Percentiles rank a stretch among this genome's conserved stretches.
Conservation (phyloP, 2,888 invertebrate genomes). For the Girardia tigrina region DNA sequence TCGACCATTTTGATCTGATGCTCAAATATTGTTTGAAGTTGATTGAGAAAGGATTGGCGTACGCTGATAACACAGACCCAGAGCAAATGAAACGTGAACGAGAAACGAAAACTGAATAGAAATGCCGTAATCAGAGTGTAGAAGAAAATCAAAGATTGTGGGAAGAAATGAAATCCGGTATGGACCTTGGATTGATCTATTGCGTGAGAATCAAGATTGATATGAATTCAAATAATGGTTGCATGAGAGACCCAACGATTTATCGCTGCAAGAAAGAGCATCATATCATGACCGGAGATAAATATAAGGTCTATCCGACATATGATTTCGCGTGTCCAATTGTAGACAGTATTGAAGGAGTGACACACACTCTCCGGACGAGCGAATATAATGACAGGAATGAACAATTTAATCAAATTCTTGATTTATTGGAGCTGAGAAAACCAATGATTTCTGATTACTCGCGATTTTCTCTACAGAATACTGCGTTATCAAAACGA, state of each 20-base stretch:
- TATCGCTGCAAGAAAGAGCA: conserved; percentile 88
- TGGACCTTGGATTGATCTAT: conserved; percentile 65
- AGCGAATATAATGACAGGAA: conserved; percentile 93
- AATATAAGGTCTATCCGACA: conserved; percentile 95
- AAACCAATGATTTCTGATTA: conserved; percentile 88
- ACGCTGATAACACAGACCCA: conserved; percentile 73
- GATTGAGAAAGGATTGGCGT: conserved; percentile 74
- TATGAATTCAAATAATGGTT: conserved; percentile 86
- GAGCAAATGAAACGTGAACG: conserved; percentile 85
- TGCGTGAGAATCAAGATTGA: conserved; percentile 93
- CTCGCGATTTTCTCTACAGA: conserved; percentile 85
- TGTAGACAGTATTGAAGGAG: conserved; percentile 87
- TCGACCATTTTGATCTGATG: conserved; percentile 88
- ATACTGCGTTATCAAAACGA: conserved; percentile 89
- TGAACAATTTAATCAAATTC: conserved; percentile 82
- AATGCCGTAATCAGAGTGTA: conserved; percentile 52
- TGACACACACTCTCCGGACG: conserved; percentile 88
- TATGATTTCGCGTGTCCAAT: conserved; percentile 99
- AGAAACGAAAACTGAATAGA: conserved; percentile 73
- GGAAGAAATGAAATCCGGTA: conserved; percentile 82
- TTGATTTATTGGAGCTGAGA: conserved; percentile 42
- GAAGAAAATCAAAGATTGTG: conserved; percentile 73
- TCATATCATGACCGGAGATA: conserved; percentile 78
- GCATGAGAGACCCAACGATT: conserved; percentile 91
- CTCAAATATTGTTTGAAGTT: conserved; percentile 71